Conservation (phyloP, 2,888 invertebrate species). For the Phania funesta region DNA sequence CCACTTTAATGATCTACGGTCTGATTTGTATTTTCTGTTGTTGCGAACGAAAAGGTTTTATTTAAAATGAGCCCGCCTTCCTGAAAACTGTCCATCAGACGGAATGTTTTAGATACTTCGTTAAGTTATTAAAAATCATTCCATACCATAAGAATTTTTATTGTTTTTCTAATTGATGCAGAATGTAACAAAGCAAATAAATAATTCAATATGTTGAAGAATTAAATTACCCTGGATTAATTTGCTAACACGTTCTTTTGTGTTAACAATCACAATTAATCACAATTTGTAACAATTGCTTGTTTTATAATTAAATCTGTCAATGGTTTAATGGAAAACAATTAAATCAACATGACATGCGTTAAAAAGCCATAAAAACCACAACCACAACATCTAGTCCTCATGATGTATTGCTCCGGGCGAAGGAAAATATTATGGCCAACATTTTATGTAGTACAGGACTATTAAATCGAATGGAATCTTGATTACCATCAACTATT, state of each 20-base stretch:
- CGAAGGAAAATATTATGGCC: constrained; percentile 17
- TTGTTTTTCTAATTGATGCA: too few species aligned
- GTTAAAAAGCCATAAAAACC: background rate
- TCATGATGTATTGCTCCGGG: constrained; percentile 55
- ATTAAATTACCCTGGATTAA: constrained; percentile 10
- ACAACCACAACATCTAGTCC: background rate
- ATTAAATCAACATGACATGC: constrained; percentile 61
- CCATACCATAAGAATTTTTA: too few species aligned
- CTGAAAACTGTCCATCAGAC: too few species aligned
- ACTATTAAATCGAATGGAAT: constrained; percentile 24
- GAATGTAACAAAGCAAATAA: too few species aligned
- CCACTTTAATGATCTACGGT: too few species aligned
- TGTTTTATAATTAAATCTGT: constrained; percentile 58
- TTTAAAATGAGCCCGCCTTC: too few species aligned
- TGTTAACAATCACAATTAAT: constrained; percentile 43
- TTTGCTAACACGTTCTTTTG: constrained; percentile 2
- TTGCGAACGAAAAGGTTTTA: too few species aligned
- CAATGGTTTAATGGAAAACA: constrained; percentile 55
- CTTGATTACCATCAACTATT: constrained; percentile 53
- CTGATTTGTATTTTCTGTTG: too few species aligned
- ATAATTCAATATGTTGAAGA: too few species aligned
- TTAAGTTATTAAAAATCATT: too few species aligned
- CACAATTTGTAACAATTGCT: constrained; percentile 58
- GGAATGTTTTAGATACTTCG: too few species aligned
- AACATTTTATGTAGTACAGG: constrained; percentile 36